Evolutionary conservation across 2,888 invertebrate genomes (phyloP).

Genomic region (Hemistola chrysoprasaria): DNA sequence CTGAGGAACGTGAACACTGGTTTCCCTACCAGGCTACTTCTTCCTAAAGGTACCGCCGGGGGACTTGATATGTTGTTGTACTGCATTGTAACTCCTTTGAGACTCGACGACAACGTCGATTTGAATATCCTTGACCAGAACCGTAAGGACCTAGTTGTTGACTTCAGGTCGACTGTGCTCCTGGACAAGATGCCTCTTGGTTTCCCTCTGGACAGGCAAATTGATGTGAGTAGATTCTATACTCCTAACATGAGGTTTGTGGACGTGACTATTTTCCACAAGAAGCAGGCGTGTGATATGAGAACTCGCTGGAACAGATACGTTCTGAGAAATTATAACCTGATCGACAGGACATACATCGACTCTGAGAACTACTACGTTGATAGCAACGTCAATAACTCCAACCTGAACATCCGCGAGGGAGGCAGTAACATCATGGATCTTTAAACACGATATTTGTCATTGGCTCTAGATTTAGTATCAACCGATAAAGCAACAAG

Average conservation of each 20-base stretch:
- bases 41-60: constrained; percentile 86
- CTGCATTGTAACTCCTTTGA: constrained; percentile 83
- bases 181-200: constrained; percentile 86
- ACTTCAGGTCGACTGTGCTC: constrained; percentile 63
- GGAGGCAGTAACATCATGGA: constrained; percentile 9
- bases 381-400: constrained; percentile 52
- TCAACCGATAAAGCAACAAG: too few relatives aligned
- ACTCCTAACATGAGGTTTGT: constrained; percentile 86
- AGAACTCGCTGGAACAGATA: constrained; percentile 64
- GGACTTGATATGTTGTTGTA: constrained; percentile 86
- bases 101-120: constrained; percentile 64
- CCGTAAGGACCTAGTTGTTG: constrained; percentile 64
- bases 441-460: constrained; percentile 1
- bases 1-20: constrained; percentile 81
- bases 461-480: not conserved
- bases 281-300: constrained; percentile 72
- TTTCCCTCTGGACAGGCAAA: constrained; percentile 88
- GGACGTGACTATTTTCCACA: constrained; percentile 85
- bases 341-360: constrained; percentile 50
- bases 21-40: constrained; percentile 86
- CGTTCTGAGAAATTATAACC: constrained; percentile 60
- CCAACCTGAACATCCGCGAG: constrained; percentile 6
- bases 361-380: constrained; percentile 48
- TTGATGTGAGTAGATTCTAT: constrained; percentile 82
- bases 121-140: constrained; percentile 61